Evolutionary conservation across 2,113 vertebrate species (phyloP).

Genomic region (Prochilodus magdalenae): DNA sequence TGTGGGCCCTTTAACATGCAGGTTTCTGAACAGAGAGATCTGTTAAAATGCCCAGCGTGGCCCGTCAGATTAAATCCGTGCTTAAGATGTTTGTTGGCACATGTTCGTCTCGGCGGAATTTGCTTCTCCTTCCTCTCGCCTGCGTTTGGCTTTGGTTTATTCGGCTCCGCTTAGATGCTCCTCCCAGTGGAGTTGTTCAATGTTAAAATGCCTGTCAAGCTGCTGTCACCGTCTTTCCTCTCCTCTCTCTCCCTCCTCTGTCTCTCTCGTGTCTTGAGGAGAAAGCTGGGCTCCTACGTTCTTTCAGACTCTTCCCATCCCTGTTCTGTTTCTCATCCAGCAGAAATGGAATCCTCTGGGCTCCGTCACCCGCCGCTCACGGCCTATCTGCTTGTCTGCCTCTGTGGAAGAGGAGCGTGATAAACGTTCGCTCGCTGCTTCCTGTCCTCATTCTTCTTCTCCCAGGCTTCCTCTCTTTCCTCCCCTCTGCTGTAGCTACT

Average conservation of each 20-base stretch:
- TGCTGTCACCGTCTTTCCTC: background rate
- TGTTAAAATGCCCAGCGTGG: background rate
- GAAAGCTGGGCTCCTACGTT: background rate
- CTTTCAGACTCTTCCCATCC: background rate
- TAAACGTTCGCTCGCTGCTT: background rate
- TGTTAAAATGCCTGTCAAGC: slow-evolving; percentile 5
- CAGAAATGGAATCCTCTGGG: background rate
- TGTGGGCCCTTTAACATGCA: background rate
- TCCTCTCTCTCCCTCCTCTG: background rate
- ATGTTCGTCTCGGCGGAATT: background rate
- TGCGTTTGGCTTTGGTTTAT: background rate
- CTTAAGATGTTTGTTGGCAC: background rate
- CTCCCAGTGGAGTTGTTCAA: background rate
- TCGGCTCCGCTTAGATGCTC: background rate
- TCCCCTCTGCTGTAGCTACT: background rate
- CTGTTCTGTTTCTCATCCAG: background rate
- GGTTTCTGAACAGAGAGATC: background rate
- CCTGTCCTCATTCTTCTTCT: slow-evolving; percentile 21
- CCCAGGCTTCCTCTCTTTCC: slow-evolving; percentile 22
- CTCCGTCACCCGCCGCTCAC: background rate
- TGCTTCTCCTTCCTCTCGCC: background rate
- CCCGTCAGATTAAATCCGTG: background rate
- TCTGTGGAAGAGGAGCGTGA: background rate
- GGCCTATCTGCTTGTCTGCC: slow-evolving; percentile 15
- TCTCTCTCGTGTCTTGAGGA: background rate